Conservation (phyloP, 2,113 vertebrate species). For the Bufo gargarizans region DNA sequence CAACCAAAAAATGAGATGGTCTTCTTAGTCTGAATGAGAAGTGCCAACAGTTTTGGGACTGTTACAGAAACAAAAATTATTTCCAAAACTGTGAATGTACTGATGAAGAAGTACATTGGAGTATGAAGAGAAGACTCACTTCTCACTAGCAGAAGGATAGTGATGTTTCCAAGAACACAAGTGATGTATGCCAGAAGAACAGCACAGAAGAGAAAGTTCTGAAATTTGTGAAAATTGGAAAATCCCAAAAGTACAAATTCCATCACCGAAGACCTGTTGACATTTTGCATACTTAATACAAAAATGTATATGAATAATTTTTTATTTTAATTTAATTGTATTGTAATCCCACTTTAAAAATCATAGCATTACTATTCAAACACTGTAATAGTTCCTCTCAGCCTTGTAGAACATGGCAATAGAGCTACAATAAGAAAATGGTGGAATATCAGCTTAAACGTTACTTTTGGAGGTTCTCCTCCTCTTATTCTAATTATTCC, state of each 20-base stretch:
- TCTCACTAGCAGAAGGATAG: not conserved
- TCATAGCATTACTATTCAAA: too few species aligned
- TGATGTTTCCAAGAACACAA: constrained; percentile 28
- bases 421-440: too few species aligned
- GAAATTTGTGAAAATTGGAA: not conserved
- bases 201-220: not conserved
- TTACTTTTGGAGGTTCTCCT: too few species aligned
- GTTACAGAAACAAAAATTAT: constrained; percentile 41
- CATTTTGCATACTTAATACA: not conserved
- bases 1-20: constrained; percentile 17
- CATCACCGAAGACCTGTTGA: not conserved
- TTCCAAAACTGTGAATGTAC: constrained; percentile 10
- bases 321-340: too few species aligned
- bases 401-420: too few species aligned
- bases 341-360: too few species aligned
- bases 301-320: not conserved
- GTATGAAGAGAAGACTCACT: constrained; percentile 1
- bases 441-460: too few species aligned
- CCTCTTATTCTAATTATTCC: too few species aligned
- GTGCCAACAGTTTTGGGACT: not conserved
- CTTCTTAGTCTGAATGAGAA: not conserved
- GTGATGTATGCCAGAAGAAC: constrained; percentile 13
- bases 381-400: too few species aligned
- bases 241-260: constrained; percentile 27
- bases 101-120: constrained; percentile 46